Base-by-base conservation (phyloP, 1,140 invertebrate species). In the Cotesia typhae region DNA sequence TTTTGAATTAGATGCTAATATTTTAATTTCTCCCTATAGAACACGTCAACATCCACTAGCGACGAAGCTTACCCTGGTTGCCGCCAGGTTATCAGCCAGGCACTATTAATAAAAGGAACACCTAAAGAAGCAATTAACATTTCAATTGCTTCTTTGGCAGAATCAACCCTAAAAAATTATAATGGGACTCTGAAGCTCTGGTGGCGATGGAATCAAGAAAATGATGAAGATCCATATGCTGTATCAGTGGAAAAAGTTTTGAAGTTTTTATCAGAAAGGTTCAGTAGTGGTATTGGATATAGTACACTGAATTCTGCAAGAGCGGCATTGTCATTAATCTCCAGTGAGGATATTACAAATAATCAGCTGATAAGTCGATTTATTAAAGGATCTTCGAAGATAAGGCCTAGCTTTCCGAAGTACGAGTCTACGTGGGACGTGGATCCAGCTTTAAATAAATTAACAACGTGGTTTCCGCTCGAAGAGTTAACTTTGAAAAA, bases 401-500 rank as follows among this genome's bases (percentile, higher is more conserved):
- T 76, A 10, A 73, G 79, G 55, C 74, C 76, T n/a, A 52, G 67
- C 1, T 63, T 28, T 12, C 77, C 76, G 12, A 74, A 72, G 36
- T 80, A 79, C 64, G 68, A 78, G 65, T 52, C 74, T 7, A 78
- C 76, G 10, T 80, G 77, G 77, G 73, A 80, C 52, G 65, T 75
- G 17, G 55, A 55, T 35, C 57, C 65, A 2, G 77, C 78, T 4
- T 71, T 79, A 14, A 51, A 64, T 17, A 66, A 75, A 38, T 63
- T 77, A 12, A 28, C 57, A 35, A 66, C 20, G 12, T 60, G 66
- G 51, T 65, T 60, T 14, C 71, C 74, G 0, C 14, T 73, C n/a
- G 71, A 73, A 5, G 41, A 36, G 5, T 28, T 76, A 14, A 47
- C 55, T 28, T 41, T 80, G 17, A 52, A 78, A 55, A 41, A 74